Evolutionary conservation across 1,140 invertebrate species (phyloP), one percentile per base, ranked within the genome.

Genomic region (Diachasma alloeum): DNA sequence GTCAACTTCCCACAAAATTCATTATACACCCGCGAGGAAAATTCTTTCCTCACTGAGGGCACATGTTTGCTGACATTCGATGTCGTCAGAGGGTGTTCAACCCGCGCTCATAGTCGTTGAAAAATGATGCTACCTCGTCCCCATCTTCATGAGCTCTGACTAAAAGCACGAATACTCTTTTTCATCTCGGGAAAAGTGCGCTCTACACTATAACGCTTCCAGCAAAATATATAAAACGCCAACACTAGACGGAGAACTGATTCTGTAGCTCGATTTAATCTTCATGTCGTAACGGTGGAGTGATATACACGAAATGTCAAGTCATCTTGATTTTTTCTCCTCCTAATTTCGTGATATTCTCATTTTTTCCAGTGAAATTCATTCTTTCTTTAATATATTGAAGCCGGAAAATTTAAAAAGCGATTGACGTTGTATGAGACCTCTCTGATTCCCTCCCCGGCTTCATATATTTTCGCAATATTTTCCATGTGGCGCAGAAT

Each of bases 71-170:
- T 82, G 86, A 85, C 82, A 81, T 88, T 87, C 84, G 84, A 86
- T 85, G 84, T 85, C 81, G 84, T 85, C 81, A 83, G 81, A 83
- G 83, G 24, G 59, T 63, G 24, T 63, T 63, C 59, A 63, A 63
- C 59, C 24, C 59, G 10, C 22, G 24, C 11, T 81, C 39, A 42
- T 42, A 42, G 83, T 81, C 83, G 82, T 86, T 88, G 87, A 88
- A 87, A 88, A 88, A 88, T 88, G 87, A 87, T 87, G 78, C 81
- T 53, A 74, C 78, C 48, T 53, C 48, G 17, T n/a, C 48, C 39
- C 48, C 48, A 79, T 82, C 83, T 79, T 63, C 59, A 78, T 82
- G 80, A 78, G 72, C 81, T 82, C 81, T 78, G 81, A 73, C 85
- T 84, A 83, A 86, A 84, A 83, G 83, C 83, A 84, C 81, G 76